These are phyloP conservation scores for Stomatorhinus ivindoensis DNA, from an alignment of 2,113 vertebrate species.

Conservation along the genomic window DNA sequence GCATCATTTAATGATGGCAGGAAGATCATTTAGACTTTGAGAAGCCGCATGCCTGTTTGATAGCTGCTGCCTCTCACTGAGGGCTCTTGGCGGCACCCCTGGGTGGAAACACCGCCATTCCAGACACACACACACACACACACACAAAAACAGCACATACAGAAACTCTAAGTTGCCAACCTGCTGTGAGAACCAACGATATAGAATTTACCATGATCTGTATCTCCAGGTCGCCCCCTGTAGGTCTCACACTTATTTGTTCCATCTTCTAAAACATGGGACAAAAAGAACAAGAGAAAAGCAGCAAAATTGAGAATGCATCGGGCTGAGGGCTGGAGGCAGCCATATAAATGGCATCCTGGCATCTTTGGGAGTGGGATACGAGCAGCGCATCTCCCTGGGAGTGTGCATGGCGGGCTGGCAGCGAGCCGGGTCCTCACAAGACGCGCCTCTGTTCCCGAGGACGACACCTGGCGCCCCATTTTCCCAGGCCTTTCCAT, in stretches of 20 bases:
- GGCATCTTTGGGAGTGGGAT: not conserved
- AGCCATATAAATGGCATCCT: not conserved
- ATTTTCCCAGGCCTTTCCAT: slow-evolving; percentile 41
- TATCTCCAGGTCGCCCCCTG: not conserved
- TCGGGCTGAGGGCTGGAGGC: not conserved
- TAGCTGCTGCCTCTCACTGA: not conserved
- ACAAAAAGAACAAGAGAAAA: not conserved
- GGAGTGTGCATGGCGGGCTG: not conserved
- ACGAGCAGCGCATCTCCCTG: not conserved
- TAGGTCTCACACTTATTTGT: not conserved
- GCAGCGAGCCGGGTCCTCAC: not conserved
- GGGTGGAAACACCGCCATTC: not conserved
- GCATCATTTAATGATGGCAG: not conserved
- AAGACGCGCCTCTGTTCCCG: slow-evolving; percentile 45
- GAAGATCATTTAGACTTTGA: not conserved
- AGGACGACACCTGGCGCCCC: slow-evolving; percentile 63
- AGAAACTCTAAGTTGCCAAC: not conserved
- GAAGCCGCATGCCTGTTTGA: not conserved
- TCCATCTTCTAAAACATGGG: not conserved
- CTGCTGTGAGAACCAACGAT: not conserved
- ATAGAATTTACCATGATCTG: not conserved
- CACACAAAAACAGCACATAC: not conserved
- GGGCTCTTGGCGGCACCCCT: not conserved
- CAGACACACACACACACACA: not conserved
- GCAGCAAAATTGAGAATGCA: not conserved